These are phyloP conservation scores for Cossypha niveicapilla DNA, from an alignment of 2,797 vertebrate species.

Conservation along the genomic window DNA sequence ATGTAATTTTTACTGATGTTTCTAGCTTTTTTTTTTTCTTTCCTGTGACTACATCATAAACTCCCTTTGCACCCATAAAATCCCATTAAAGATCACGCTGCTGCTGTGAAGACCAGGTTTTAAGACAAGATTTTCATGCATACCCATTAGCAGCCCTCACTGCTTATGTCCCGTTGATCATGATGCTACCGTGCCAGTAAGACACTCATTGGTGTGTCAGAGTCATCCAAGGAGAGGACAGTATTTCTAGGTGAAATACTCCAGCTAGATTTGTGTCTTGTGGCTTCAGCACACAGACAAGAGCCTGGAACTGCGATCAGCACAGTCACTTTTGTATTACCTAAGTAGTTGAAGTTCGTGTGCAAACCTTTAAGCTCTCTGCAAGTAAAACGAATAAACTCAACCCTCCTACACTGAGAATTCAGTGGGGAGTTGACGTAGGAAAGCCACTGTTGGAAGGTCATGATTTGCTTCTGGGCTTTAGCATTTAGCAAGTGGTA, in stretches of 20 bases:
- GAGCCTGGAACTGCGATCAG: background rate
- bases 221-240: background rate
- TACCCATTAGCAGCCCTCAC: background rate
- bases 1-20: background rate
- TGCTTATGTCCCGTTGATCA: rapidly evolving
- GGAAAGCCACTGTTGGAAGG: background rate
- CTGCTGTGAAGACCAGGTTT: background rate
- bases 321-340: background rate
- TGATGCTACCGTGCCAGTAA: background rate
- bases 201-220: background rate
- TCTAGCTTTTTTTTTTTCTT: background rate
- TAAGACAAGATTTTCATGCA: background rate
- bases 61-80: background rate
- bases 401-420: background rate
- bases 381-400: background rate
- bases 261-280: background rate
- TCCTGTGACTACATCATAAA: background rate
- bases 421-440: background rate
- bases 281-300: background rate
- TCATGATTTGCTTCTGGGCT: background rate
- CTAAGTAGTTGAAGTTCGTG: background rate
- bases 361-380: background rate
- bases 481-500: background rate
- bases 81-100: rapidly evolving
- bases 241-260: background rate